Evolutionary conservation across 2,113 vertebrate species (phyloP).

Genomic region (western clawed frog (Xenopus tropicalis)): UCB_Xtro_10.0 CM004445.2:113036501-113037000

Average conservation of each 20-base stretch:
- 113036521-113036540: constrained; percentile 38
- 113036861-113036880: constrained; percentile 29
- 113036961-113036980: constrained; percentile 38
- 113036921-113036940: constrained; percentile 30
- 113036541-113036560: constrained; percentile 21
- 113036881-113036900: constrained; percentile 34
- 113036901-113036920: constrained; percentile 41
- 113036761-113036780: constrained; percentile 39
- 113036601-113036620: constrained; percentile 23
- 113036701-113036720: constrained; percentile 28
- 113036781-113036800: constrained; percentile 42
- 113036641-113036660: constrained; percentile 37
- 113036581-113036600: constrained; percentile 30
- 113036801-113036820: constrained; percentile 23
- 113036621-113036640: constrained; percentile 37
- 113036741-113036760: constrained; percentile 26
- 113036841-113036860: constrained; percentile 27
- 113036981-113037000: constrained; percentile 33
- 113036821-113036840: constrained; percentile 27
- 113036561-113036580: constrained; percentile 39
- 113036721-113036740: constrained; percentile 39
- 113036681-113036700: constrained; percentile 30
- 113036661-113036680: constrained; percentile 32
- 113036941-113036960: constrained; percentile 24
- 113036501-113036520: constrained; percentile 31